Evolutionary conservation across 2,888 invertebrate genomes (phyloP).

Genomic region (Oscheius sp.): DNA sequence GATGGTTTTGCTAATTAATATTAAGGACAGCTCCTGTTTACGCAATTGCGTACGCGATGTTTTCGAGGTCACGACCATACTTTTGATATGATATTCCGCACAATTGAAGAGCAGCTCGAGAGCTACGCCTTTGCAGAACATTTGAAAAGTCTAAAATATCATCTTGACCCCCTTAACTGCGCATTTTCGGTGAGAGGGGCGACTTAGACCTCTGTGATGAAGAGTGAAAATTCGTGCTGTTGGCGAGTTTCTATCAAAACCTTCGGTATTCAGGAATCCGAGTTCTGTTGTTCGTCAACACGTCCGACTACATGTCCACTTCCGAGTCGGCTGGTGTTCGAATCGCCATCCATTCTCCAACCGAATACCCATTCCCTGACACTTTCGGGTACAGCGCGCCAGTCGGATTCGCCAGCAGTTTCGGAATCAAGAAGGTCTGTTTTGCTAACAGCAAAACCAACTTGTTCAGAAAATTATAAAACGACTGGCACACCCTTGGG

Average conservation of each 20-base stretch:
- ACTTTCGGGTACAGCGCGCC: constrained; percentile 64
- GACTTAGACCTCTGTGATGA: no score
- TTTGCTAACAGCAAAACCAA: background rate
- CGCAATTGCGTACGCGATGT: no score
- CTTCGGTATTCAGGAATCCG: constrained; percentile 43
- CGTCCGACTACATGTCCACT: constrained; percentile 64
- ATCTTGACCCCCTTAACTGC: no score
- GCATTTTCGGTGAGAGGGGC: no score
- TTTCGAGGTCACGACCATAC: no score
- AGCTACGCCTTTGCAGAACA: no score
- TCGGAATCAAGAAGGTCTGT: constrained; percentile 60
- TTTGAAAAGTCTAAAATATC: no score
- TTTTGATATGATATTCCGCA: no score
- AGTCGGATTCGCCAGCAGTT: constrained; percentile 60
- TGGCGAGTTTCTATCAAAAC: background rate
- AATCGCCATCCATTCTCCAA: constrained; percentile 60
- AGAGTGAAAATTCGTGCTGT: background rate
- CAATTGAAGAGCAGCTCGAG: no score
- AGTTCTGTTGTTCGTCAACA: constrained; percentile 61
- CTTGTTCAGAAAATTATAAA: constrained; percentile 55
- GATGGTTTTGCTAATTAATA: no score
- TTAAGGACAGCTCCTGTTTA: no score
- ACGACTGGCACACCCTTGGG: constrained; percentile 55
- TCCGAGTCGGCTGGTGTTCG: constrained; percentile 62
- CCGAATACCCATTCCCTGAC: constrained; percentile 63